Evolutionary conservation across 2,113 vertebrate genomes (phyloP).

Genomic region (Polypterus senegalus): DNA sequence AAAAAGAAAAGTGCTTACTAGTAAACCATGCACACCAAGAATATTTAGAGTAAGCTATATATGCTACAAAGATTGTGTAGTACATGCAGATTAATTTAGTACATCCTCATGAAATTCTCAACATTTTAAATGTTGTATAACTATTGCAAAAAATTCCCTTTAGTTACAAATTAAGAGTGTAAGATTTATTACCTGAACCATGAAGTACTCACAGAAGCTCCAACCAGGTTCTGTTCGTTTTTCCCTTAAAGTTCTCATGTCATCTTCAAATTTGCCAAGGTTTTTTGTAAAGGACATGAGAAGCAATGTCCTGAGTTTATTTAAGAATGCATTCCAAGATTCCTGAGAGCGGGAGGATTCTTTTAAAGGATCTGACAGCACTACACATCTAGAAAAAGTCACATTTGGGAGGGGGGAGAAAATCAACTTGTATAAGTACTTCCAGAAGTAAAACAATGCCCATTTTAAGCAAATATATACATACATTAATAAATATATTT

Average conservation of each 20-base stretch:
- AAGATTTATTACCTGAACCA: slow-evolving; percentile 75
- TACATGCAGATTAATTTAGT: too few relatives aligned
- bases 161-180: background rate
- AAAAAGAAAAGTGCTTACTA: too few relatives aligned
- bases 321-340: slow-evolving; percentile 91
- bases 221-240: slow-evolving; percentile 92
- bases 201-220: slow-evolving; percentile 98
- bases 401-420: background rate
- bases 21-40: too few relatives aligned
- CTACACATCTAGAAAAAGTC: slow-evolving; percentile 64
- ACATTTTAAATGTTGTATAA: too few relatives aligned
- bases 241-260: slow-evolving; percentile 91
- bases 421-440: background rate
- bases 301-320: slow-evolving; percentile 86
- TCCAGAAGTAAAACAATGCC: background rate
- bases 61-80: too few relatives aligned
- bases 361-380: slow-evolving; percentile 88
- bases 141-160: too few relatives aligned
- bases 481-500: too few relatives aligned
- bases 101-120: too few relatives aligned
- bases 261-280: slow-evolving; percentile 91
- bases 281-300: slow-evolving; percentile 98
- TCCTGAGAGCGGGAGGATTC: slow-evolving; percentile 95
- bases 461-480: too few relatives aligned
- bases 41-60: too few relatives aligned